These are phyloP conservation scores for Andrena praecox DNA, from an alignment of 2,888 invertebrate species.

Conservation along the genomic window DNA sequence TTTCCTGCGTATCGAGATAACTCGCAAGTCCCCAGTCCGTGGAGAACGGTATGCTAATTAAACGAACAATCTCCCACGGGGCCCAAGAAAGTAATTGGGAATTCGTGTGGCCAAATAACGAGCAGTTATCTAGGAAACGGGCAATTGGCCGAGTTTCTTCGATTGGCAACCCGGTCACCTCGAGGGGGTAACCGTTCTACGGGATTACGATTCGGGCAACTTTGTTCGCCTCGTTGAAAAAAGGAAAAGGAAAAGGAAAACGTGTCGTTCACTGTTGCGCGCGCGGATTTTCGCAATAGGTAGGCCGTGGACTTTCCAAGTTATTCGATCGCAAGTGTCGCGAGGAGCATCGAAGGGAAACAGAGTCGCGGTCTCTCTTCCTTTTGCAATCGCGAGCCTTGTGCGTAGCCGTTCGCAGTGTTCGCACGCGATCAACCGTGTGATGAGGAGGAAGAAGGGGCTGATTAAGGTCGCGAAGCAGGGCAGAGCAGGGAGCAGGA, in stretches of 20 bases:
- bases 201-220: not conserved
- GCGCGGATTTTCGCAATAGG: slow-evolving; percentile 33
- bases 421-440: slow-evolving; percentile 60
- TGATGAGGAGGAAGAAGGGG: slow-evolving; percentile 48
- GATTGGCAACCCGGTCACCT: not conserved
- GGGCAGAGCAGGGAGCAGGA: slow-evolving; percentile 1
- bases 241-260: slow-evolving; percentile 2
- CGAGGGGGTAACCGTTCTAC: not conserved
- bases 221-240: slow-evolving; percentile 11
- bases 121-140: not conserved
- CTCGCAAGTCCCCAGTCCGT: not conserved
- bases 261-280: not conserved
- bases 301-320: slow-evolving; percentile 25
- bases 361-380: slow-evolving; percentile 7
- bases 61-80: not conserved
- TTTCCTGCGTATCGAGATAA: slow-evolving; percentile 35
- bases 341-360: slow-evolving; percentile 35
- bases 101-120: not conserved
- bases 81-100: too few relatives aligned
- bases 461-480: slow-evolving; percentile 52
- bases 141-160: not conserved
- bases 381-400: slow-evolving; percentile 17
- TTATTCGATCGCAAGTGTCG: slow-evolving; percentile 36
- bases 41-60: too few relatives aligned
- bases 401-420: slow-evolving; percentile 43